Evolutionary conservation across 2,113 vertebrate species (phyloP).

Genomic region (Oreochromis tanganicae): DNA sequence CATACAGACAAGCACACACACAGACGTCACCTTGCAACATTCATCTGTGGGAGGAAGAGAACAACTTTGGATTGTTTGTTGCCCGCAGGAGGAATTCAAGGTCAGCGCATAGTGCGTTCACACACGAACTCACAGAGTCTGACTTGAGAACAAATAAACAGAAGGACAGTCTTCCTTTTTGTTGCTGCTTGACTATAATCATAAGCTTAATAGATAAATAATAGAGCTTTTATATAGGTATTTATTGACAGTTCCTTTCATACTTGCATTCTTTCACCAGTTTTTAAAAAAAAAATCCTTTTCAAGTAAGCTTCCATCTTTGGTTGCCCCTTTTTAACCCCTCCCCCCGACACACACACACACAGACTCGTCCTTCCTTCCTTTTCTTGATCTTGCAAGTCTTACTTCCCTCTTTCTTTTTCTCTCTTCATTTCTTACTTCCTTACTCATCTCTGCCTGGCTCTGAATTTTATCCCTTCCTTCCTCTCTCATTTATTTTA

Average conservation of each 20-base stretch:
- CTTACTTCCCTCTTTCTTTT: not conserved
- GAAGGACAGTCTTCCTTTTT: not conserved
- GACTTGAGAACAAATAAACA: not conserved
- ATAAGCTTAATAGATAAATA: not conserved
- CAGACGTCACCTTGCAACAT: slow-evolving; percentile 46
- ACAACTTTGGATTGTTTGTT: slow-evolving; percentile 53
- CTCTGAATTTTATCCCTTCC: not conserved
- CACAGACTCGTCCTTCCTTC: not conserved
- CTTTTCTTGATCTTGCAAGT: not conserved
- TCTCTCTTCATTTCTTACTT: not conserved
- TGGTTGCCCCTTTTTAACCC: not conserved
- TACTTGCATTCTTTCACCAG: not conserved
- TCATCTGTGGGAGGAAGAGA: slow-evolving; percentile 48
- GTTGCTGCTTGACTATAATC: not conserved
- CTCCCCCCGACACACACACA: not conserved
- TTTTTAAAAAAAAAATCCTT: not conserved
- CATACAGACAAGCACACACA: not conserved
- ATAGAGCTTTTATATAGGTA: not conserved
- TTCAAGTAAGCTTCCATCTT: not conserved
- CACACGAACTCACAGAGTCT: not conserved
- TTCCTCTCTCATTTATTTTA: not conserved
- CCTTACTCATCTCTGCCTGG: not conserved
- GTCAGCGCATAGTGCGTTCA: slow-evolving; percentile 43
- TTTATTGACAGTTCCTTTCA: not conserved
- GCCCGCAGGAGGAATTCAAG: slow-evolving; percentile 63